These are phyloP conservation scores for Chloebia gouldiae DNA, from an alignment of 2,113 vertebrate genomes.

Conservation along the genomic window DNA sequence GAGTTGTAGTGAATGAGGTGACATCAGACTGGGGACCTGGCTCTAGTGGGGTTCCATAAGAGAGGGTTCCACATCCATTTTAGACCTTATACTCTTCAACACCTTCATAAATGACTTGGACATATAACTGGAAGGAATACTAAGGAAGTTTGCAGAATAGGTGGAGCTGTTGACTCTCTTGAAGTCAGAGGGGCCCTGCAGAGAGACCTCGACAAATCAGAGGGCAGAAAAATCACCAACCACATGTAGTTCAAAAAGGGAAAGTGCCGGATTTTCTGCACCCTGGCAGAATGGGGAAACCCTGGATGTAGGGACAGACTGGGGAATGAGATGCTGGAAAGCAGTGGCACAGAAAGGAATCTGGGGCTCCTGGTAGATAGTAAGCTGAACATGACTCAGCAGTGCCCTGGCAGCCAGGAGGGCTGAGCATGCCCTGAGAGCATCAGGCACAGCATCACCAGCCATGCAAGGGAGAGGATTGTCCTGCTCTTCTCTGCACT, in stretches of 20 bases:
- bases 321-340: not conserved
- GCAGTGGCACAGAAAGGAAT: not conserved
- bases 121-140: not conserved
- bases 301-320: not conserved
- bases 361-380: not conserved
- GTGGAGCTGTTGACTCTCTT: not conserved
- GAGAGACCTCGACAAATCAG: accelerated
- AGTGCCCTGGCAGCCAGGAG: not conserved
- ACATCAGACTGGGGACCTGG: not conserved
- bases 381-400: not conserved
- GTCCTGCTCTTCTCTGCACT: not conserved
- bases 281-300: not conserved
- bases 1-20: not conserved
- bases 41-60: not conserved
- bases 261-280: not conserved
- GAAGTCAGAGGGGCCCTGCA: not conserved
- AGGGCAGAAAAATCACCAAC: not conserved
- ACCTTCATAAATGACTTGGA: not conserved
- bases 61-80: not conserved
- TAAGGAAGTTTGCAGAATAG: not conserved
- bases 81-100: not conserved
- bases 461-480: not conserved
- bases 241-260: not conserved
- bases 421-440: not conserved
- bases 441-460: not conserved